Percentiles rank a stretch among this genome's conserved stretches.
phyloP scores from a whole-genome alignment of 2,888 invertebrate genomes.

The Entomobrya proxima region DNA sequence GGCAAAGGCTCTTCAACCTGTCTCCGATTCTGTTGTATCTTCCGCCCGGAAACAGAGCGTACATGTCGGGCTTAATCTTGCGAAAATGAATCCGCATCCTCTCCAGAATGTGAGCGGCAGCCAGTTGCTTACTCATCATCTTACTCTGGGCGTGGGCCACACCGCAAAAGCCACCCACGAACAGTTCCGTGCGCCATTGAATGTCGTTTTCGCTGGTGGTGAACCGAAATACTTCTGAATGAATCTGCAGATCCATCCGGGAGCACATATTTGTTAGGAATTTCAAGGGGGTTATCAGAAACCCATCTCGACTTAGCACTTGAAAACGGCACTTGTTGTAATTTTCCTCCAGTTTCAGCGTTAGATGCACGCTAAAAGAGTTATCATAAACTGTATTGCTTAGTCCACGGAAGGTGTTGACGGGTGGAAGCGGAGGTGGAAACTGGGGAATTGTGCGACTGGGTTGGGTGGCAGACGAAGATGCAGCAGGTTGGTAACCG shows the following conservation, averaged over 20 bases:
- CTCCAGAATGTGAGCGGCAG: constrained; percentile 21
- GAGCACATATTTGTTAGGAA: neutral
- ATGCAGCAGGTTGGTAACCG: neutral
- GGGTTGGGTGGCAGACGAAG: neutral
- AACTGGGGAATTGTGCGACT: no score
- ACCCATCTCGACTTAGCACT: neutral
- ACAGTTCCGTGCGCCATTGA: constrained; percentile 15
- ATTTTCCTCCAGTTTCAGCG: neutral
- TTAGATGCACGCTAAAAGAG: neutral
- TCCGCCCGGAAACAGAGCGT: constrained; percentile 13
- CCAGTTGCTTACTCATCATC: neutral
- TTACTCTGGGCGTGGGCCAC: neutral
- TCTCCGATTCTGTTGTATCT: constrained; percentile 2
- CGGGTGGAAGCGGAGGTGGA: neutral
- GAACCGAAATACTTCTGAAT: neutral
- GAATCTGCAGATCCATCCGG: neutral
- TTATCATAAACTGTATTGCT: neutral
- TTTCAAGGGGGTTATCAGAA: neutral
- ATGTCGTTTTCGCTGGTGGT: neutral
- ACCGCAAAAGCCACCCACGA: constrained; percentile 11
- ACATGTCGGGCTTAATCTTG: neutral
- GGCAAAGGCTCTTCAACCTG: neutral
- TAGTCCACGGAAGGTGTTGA: neutral
- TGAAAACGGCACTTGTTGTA: neutral
- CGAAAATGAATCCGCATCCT: constrained; percentile 7